Evolutionary conservation across 2,797 vertebrate species (phyloP), one percentile per base, ranked within the genome.

Genomic region (Pantherophis alleghaniensis): DNA sequence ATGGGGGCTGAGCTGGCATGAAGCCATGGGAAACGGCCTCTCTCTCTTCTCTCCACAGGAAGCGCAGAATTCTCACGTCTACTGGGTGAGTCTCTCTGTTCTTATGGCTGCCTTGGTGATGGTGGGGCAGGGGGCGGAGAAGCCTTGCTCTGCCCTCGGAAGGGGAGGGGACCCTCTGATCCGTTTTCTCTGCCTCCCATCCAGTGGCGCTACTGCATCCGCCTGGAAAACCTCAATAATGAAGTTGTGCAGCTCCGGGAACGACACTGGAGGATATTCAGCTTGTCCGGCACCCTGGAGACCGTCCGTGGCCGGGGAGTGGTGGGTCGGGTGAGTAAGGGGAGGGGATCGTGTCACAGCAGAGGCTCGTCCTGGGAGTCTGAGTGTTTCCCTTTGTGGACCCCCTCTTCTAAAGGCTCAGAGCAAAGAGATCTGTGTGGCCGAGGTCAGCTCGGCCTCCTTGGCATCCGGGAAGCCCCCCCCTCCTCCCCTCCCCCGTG

Each of bases 171-270:
- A 56, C 5, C 26, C 86, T 57, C 86, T 32, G 28, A 56, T 6
- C 28, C 3, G 1, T 9, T 12, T 7, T 20, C 12, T 32, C 11
- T 93, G 16, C 94, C 24, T 88, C 56, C 14, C 61, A 7, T n/a
- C n/a, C 95, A 99, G 99, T 99, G 99, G 99, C 98, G 99, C 57
- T 99, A 99, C 96, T 99, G 99, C 74, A 99, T 99, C 94, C 99
- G 99, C 79, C 95, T 99, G 97, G 99, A 99, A 97, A 99, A 99
- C 97, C 97, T 99, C 63, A 98, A 99, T 88, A 98, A 95, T 0
- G 99, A 99, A 56, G 99, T 99, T 92, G 99, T 99, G 37, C 99
- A 99, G 96, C 98, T 99, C 66, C 98, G 99, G 42, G 99, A 99
- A 69, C 96, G 99, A 83, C 99, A 99, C 97, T 99, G 99, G 99